Percentiles rank a stretch among this genome's conserved stretches.
Conservation (phyloP, 2,797 vertebrate genomes). For the Distichodus sexfasciatus region DNA sequence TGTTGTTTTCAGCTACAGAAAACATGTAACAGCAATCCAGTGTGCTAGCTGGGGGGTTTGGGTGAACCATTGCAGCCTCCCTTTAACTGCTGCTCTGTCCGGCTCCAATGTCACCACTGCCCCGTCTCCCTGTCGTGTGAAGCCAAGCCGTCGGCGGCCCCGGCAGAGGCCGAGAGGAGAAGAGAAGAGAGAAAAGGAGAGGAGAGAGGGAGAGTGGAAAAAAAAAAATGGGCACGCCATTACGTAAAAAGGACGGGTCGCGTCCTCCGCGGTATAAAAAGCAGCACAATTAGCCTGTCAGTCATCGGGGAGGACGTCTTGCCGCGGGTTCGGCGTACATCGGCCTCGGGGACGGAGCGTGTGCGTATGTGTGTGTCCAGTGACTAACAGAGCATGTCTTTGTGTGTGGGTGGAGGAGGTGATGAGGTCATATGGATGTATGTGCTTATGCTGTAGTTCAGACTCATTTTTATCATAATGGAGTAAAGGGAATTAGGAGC, state of each 20-base stretch:
- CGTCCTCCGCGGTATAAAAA: constrained; percentile 71
- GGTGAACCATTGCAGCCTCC: constrained; percentile 41
- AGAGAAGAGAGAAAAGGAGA: constrained; percentile 30
- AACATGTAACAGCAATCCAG: constrained; percentile 6
- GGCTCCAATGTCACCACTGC: constrained; percentile 74
- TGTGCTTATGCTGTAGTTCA: neutral
- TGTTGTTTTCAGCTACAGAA: neutral
- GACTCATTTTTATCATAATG: constrained; percentile 8
- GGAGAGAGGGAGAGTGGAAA: constrained; percentile 25
- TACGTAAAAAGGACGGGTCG: constrained; percentile 64
- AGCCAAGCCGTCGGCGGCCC: constrained; percentile 1
- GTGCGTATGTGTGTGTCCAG: neutral
- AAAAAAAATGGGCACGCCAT: constrained; percentile 15
- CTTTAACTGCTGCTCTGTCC: constrained; percentile 59
- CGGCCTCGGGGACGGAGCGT: constrained; percentile 10
- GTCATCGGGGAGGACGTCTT: constrained; percentile 60
- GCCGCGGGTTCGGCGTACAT: constrained; percentile 35
- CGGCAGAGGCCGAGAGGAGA: constrained; percentile 9
- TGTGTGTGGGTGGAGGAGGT: constrained; percentile 28
- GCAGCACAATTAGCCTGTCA: constrained; percentile 76
- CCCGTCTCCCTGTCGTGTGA: constrained; percentile 66
- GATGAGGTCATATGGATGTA: neutral
- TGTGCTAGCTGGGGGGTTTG: constrained; percentile 11
- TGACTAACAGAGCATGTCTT: constrained; percentile 45
- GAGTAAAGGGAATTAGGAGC: constrained; percentile 31